phyloP scores from a whole-genome alignment of 92 coral and sea anemone species.

The Zoanthus sociatus region DNA sequence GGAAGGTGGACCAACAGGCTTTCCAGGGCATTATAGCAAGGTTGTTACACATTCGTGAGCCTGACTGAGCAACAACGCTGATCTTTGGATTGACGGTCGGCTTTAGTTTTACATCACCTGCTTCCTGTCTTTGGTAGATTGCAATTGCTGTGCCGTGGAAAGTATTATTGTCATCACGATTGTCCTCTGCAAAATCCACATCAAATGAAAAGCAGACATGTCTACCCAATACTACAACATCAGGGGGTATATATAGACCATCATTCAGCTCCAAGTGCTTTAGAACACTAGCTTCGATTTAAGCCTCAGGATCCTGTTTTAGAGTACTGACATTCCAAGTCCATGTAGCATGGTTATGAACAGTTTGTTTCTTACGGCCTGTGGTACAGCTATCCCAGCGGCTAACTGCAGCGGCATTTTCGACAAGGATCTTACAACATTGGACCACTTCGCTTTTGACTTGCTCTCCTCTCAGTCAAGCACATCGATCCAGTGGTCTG shows the following conservation, averaged over 20 bases:
- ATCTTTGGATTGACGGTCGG: conserved; percentile 37
- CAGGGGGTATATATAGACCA: conserved; percentile 68
- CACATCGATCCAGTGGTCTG: conserved; percentile 67
- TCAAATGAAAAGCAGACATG: conserved; percentile 64
- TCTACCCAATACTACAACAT: conserved; percentile 48
- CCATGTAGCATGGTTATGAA: conserved; percentile 60
- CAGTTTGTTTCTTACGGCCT: conserved; percentile 63
- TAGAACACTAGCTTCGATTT: conserved; percentile 57
- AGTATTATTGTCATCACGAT: conserved; percentile 58
- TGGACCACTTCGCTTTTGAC: conserved; percentile 35
- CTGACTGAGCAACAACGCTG: conserved; percentile 52
- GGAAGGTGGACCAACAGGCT: conserved; percentile 60
- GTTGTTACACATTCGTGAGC: conserved; percentile 47
- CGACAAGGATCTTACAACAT: conserved; percentile 30
- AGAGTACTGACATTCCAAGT: conserved; percentile 63
- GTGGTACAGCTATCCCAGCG: conserved; percentile 63
- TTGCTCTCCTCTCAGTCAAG: conserved; percentile 58
- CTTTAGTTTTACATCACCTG: conserved; percentile 51
- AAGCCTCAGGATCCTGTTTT: conserved; percentile 43
- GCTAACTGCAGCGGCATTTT: conserved; percentile 72
- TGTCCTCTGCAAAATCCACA: conserved; percentile 69
- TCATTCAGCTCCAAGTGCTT: conserved; percentile 59
- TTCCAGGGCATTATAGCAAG: conserved; percentile 66
- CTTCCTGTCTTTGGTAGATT: conserved; percentile 58
- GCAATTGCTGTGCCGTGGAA: conserved; percentile 71